Conservation (phyloP, 2,113 vertebrate species). For the Lanius ludovicianus region DNA sequence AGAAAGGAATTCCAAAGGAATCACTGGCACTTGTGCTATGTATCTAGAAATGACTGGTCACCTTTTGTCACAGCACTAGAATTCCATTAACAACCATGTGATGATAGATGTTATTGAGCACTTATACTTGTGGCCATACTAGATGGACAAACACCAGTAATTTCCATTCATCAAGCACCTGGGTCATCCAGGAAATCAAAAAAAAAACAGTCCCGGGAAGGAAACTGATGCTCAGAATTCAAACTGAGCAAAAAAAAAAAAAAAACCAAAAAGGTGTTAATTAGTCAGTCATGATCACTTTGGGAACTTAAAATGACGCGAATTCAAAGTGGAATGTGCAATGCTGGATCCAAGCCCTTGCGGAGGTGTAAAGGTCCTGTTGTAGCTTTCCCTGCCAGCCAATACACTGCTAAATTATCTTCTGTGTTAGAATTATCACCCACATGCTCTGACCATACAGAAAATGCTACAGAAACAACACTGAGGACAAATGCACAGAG, state of each 20-base stretch:
- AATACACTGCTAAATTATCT: not conserved
- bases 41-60: not conserved
- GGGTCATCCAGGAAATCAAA: not conserved
- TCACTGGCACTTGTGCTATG: not conserved
- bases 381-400: not conserved
- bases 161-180: not conserved
- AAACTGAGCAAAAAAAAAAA: not conserved
- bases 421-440: not conserved
- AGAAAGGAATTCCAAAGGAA: not conserved
- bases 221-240: not conserved
- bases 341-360: not conserved
- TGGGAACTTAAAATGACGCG: rapidly evolving
- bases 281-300: not conserved
- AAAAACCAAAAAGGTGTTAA: not conserved
- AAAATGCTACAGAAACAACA: not conserved
- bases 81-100: not conserved
- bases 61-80: not conserved
- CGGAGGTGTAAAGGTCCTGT: not conserved
- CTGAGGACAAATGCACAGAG: not conserved
- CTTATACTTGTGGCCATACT: not conserved
- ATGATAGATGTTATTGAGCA: not conserved
- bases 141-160: not conserved
- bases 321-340: not conserved
- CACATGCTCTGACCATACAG: not conserved
- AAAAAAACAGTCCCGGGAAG: not conserved